phyloP scores from a whole-genome alignment of 2,888 invertebrate species.

The Nephrotoma flavescens region DNA sequence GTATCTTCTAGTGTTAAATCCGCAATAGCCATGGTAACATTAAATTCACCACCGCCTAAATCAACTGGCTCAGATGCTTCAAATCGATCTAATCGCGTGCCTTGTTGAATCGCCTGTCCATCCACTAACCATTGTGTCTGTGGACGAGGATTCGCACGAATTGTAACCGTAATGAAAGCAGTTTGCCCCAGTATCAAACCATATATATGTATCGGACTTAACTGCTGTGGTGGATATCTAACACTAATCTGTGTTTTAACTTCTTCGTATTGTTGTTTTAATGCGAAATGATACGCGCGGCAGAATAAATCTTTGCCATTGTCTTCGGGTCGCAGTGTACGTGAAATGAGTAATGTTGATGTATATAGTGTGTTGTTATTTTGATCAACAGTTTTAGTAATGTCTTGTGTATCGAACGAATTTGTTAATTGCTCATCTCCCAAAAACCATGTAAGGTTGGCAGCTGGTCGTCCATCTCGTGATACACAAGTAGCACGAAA shows the following conservation, averaged over 20 bases:
- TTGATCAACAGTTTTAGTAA: constrained; percentile 23
- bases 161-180: constrained; percentile 57
- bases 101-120: constrained; percentile 38
- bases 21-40: constrained; percentile 48
- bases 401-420: constrained; percentile 17
- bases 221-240: constrained; percentile 45
- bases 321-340: constrained; percentile 45
- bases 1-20: constrained; percentile 61
- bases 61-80: constrained; percentile 25
- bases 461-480: constrained; percentile 54
- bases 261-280: constrained; percentile 23
- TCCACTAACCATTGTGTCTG: constrained; percentile 52
- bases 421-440: constrained; percentile 30
- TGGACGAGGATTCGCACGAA: constrained; percentile 58
- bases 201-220: constrained; percentile 48
- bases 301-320: constrained; percentile 50
- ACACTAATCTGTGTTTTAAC: constrained; percentile 34
- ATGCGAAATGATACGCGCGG: constrained; percentile 43
- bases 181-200: constrained; percentile 56
- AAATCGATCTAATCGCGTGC: constrained; percentile 27
- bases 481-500: constrained; percentile 53
- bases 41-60: constrained; percentile 43
- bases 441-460: constrained; percentile 59
- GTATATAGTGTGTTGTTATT: constrained; percentile 42
- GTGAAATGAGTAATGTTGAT: constrained; percentile 49